Evolutionary conservation across 2,113 vertebrate species (phyloP).

Genomic region (Motacilla alba): DNA sequence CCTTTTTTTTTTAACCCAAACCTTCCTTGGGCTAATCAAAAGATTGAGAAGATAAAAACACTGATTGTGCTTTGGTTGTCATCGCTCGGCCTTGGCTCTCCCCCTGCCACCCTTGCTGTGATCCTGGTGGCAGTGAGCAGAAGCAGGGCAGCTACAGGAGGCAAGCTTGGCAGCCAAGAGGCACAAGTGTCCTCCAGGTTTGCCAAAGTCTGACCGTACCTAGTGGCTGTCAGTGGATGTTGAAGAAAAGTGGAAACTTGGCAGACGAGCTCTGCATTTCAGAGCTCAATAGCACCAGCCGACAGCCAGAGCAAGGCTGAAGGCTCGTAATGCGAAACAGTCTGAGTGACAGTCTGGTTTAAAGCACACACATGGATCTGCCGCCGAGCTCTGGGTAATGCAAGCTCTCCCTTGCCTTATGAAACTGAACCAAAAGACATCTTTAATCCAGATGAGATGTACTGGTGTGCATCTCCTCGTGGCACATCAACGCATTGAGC

Average conservation of each 20-base stretch:
- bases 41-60: neutral
- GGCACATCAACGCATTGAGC: neutral
- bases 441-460: slow-evolving; percentile 58
- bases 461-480: neutral
- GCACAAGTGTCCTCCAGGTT: neutral
- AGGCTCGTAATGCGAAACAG: neutral
- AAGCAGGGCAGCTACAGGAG: neutral
- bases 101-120: neutral
- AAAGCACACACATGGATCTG: slow-evolving; percentile 29
- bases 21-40: neutral
- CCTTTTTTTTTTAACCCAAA: neutral
- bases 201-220: neutral
- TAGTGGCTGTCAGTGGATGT: neutral
- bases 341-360: slow-evolving; percentile 35
- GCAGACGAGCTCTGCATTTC: neutral
- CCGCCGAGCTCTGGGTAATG: slow-evolving; percentile 25
- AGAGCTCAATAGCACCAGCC: neutral
- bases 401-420: slow-evolving; percentile 36
- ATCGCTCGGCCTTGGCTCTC: accelerated
- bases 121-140: neutral
- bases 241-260: slow-evolving; percentile 28
- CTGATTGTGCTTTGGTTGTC: neutral
- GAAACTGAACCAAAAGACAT: slow-evolving; percentile 42
- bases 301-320: slow-evolving; percentile 6
- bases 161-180: neutral